phyloP scores from a whole-genome alignment of 2,113 vertebrate genomes.

The Egretta garzetta region DNA sequence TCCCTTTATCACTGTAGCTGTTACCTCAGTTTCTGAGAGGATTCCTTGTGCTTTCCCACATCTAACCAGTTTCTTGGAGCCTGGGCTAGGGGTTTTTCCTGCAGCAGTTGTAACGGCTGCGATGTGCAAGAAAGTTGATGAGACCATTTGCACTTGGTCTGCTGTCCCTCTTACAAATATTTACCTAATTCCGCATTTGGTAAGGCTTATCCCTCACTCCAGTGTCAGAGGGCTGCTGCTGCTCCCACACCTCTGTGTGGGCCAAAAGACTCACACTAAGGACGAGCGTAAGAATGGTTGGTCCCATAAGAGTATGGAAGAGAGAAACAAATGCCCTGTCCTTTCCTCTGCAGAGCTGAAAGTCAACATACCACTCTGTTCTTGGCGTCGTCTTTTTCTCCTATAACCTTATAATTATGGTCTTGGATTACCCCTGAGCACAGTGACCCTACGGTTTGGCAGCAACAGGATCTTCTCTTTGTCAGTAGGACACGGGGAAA shows the following conservation, averaged over 20 bases:
- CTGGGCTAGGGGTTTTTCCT: background rate
- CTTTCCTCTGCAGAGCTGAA: background rate
- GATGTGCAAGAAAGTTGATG: background rate
- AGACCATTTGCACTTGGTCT: background rate
- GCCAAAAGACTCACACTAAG: background rate
- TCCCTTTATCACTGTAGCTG: background rate
- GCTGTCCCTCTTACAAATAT: background rate
- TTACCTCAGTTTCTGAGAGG: background rate
- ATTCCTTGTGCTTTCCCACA: background rate
- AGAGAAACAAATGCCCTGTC: background rate
- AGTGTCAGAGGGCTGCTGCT: background rate
- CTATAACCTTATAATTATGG: background rate
- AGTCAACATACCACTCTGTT: background rate
- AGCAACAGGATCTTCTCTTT: constrained; percentile 24
- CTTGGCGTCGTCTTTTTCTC: background rate
- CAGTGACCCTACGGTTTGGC: background rate
- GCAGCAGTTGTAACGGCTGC: background rate
- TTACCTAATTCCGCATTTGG: background rate
- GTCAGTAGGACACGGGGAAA: constrained; percentile 28
- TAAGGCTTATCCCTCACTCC: background rate
- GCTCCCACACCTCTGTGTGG: background rate
- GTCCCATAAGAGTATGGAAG: background rate
- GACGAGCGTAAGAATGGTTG: background rate
- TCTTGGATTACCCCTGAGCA: background rate
- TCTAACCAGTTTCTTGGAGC: background rate